Evolutionary conservation across 2,797 vertebrate species (phyloP), one percentile per base, ranked within the genome.

Genomic region (Malacoraja senta): DNA sequence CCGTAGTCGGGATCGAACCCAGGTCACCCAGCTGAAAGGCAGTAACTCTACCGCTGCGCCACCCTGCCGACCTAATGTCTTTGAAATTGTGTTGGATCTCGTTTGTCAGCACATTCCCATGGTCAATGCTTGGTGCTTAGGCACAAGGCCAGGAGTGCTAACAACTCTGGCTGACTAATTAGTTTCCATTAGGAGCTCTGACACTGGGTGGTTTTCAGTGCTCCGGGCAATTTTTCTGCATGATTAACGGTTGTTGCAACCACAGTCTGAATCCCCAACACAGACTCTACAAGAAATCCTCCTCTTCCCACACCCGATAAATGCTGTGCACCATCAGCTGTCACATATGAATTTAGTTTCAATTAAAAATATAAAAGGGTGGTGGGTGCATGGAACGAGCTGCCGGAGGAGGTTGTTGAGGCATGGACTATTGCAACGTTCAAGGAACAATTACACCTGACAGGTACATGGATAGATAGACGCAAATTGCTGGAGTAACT

Each of bases 111-210:
- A 68, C 63, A n/a, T 7, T 88, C 7, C 8, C n/a, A 2, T 19
- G 61, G n/a, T 21, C n/a, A 35, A 2, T 15, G 32, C 84, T 32
- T 88, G 61, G 32, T 88, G 84, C 13, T 68, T 35, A 10, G 61
- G 68, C n/a, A n/a, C 84, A 74, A 38, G 38, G 68, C 90, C 38
- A 29, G 65, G 29, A 17, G 29, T 12, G 24, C 72, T 76, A 76
- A 44, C 71, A 29, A 76, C 35, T 24, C 38, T 53, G 38, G 71
- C 21, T 92, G 71, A 74, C 38, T 92, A 76, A 92, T 92, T 92
- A 29, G 90, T 92, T 92, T 9, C 71, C 90, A 92, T 92, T 44
- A n/a, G 72, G 13, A 92, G 90, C 68, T 7, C 35, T 76, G 71
- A 53, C 35, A 74, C 90, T 13, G 38, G 38, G 44, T 35, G 21